phyloP scores from a whole-genome alignment of 2,888 invertebrate species.

The Phalangium opilio region DNA sequence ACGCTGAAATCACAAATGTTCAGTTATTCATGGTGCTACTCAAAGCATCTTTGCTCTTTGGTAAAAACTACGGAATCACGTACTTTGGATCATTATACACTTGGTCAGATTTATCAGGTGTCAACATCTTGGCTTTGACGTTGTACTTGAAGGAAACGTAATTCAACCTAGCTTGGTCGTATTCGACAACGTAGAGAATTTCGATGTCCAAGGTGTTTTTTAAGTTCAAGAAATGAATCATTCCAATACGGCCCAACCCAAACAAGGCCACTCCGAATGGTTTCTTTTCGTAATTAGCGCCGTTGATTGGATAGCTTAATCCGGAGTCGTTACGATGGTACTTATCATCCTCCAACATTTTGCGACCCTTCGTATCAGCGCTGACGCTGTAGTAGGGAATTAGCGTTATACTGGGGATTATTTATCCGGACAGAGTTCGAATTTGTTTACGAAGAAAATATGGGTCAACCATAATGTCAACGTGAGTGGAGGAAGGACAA shows the following conservation, averaged over 20 bases:
- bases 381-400: too few relatives aligned
- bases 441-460: too few relatives aligned
- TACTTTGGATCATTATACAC: constrained; percentile 42
- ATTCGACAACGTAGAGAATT: constrained; percentile 43
- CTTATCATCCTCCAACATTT: too few relatives aligned
- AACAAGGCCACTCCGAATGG: constrained; percentile 39
- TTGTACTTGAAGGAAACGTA: constrained; percentile 39
- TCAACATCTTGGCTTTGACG: constrained; percentile 36
- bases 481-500: too few relatives aligned
- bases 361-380: too few relatives aligned
- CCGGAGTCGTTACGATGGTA: too few relatives aligned
- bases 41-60: background rate
- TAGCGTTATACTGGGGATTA: too few relatives aligned
- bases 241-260: constrained; percentile 45
- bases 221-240: constrained; percentile 41
- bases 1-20: constrained; percentile 31
- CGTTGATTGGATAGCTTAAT: too few relatives aligned
- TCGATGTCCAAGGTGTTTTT: constrained; percentile 36
- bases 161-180: constrained; percentile 34
- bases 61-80: constrained; percentile 19
- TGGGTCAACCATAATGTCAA: too few relatives aligned
- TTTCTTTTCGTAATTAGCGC: too few relatives aligned
- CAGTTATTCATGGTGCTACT: too few relatives aligned
- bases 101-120: constrained; percentile 35
- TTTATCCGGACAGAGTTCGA: too few relatives aligned